Conservation (phyloP, 2,888 invertebrate genomes). For the Drosophila borealis region DNA sequence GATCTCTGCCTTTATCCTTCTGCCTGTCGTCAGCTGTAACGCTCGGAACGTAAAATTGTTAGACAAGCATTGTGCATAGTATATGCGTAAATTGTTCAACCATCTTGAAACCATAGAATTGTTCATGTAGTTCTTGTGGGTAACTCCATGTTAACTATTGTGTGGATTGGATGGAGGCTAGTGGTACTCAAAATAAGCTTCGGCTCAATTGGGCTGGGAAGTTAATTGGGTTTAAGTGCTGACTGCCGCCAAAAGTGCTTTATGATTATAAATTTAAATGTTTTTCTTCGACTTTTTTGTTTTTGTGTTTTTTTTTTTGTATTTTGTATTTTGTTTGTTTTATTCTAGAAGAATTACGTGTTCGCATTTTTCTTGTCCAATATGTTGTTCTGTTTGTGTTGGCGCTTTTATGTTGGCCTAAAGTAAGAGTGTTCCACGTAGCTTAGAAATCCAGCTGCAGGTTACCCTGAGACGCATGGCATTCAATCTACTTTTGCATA, state of each 20-base stretch:
- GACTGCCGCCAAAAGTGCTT: slow-evolving; percentile 45
- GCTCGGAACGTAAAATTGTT: slow-evolving; percentile 59
- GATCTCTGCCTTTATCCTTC: slow-evolving; percentile 1
- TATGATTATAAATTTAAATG: slow-evolving; percentile 43
- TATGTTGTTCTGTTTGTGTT: slow-evolving; percentile 49
- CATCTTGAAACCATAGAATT: slow-evolving; percentile 79
- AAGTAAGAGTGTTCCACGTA: slow-evolving; percentile 66
- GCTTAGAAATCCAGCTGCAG: slow-evolving; percentile 52
- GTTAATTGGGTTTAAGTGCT: slow-evolving; percentile 35
- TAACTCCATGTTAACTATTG: slow-evolving; percentile 44
- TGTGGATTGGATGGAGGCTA: slow-evolving; percentile 45
- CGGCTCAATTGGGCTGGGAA: slow-evolving; percentile 47
- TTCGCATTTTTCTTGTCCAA: slow-evolving; percentile 43
- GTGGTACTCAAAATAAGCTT: slow-evolving; percentile 59
- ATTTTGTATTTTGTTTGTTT: slow-evolving; percentile 19
- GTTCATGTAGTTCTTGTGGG: slow-evolving; percentile 53
- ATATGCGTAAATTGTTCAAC: slow-evolving; percentile 53
- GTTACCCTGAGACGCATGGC: slow-evolving; percentile 26
- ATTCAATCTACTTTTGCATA: slow-evolving; percentile 10
- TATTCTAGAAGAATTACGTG: slow-evolving; percentile 53
- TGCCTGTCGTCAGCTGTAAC: slow-evolving; percentile 38
- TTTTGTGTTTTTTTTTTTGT: slow-evolving; percentile 1
- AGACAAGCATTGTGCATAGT: slow-evolving; percentile 53
- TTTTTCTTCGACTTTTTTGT: slow-evolving; percentile 14
- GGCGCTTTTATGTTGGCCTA: slow-evolving; percentile 62